phyloP scores from a whole-genome alignment of 1,140 invertebrate genomes.

The Lepidurus arcticus region DNA sequence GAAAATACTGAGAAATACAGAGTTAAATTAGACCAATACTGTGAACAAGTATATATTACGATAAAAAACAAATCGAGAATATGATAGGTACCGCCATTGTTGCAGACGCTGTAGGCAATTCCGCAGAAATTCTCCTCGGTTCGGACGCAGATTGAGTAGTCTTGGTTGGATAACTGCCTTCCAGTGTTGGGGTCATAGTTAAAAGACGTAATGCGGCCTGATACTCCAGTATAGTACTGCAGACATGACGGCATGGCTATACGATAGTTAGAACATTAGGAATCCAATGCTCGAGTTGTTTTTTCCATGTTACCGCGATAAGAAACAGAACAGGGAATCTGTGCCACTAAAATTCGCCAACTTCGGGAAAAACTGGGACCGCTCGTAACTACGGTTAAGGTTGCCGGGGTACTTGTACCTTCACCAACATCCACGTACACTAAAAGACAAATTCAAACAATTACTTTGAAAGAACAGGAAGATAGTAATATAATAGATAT shows the following conservation, averaged over 20 bases:
- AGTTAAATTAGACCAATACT: background rate
- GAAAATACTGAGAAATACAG: background rate
- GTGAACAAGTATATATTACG: no score
- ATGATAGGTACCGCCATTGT: conserved; percentile 52
- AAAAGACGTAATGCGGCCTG: conserved; percentile 70
- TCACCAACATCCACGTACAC: conserved; percentile 38
- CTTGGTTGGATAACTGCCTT: conserved; percentile 75
- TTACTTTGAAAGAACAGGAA: background rate
- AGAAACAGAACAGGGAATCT: conserved; percentile 65
- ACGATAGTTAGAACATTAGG: conserved; percentile 36
- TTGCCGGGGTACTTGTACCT: conserved; percentile 33
- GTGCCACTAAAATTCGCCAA: conserved; percentile 54
- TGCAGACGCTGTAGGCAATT: conserved; percentile 71
- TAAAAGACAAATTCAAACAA: conserved; percentile 19
- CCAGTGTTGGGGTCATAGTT: conserved; percentile 69
- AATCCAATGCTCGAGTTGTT: conserved; percentile 33
- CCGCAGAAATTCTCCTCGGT: conserved; percentile 81
- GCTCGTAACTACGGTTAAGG: conserved; percentile 39
- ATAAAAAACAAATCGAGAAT: no score
- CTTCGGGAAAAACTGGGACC: conserved; percentile 38
- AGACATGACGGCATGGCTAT: conserved; percentile 74
- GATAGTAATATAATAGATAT: background rate
- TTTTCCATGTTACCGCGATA: conserved; percentile 53
- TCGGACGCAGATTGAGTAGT: conserved; percentile 77
- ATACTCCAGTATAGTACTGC: conserved; percentile 71